Percentiles rank a stretch among this genome's conserved stretches.
These are phyloP conservation scores for Ormyrus thymus DNA, from an alignment of 2,888 invertebrate species.

Conservation along the genomic window DNA sequence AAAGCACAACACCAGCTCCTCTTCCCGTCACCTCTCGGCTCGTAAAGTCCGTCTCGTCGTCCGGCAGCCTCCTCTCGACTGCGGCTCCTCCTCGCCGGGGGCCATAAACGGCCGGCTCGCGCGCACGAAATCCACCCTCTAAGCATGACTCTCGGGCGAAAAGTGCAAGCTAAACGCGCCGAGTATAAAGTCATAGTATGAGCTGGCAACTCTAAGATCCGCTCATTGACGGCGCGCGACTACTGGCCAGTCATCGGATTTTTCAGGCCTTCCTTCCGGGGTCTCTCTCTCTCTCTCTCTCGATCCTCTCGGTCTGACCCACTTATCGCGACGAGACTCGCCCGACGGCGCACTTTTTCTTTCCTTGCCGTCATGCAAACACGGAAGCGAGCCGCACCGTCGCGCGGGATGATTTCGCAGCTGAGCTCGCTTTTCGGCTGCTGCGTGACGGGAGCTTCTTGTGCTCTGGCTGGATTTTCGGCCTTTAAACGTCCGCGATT, in stretches of 20 bases:
- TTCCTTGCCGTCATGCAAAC: conserved; percentile 20
- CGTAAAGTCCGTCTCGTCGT: too few species aligned
- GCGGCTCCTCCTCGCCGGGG: too few species aligned
- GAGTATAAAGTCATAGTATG: conserved; percentile 72
- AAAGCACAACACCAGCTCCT: too few species aligned
- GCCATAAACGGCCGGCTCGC: not conserved
- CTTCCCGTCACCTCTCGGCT: too few species aligned
- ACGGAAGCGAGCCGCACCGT: conserved; percentile 1
- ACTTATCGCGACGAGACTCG: conserved; percentile 12
- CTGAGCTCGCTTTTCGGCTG: too few species aligned
- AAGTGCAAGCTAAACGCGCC: conserved; percentile 70
- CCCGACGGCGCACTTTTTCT: not conserved
- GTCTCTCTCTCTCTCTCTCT: not conserved
- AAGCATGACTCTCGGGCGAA: conserved; percentile 67
- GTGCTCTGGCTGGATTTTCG: too few species aligned
- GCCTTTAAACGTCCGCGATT: too few species aligned
- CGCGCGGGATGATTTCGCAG: too few species aligned
- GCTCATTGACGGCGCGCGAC: conserved; percentile 3
- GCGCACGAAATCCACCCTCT: conserved; percentile 64
- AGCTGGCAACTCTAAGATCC: conserved; percentile 68
- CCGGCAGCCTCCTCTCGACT: too few species aligned
- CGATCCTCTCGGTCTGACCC: conserved; percentile 9
- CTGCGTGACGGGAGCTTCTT: too few species aligned
- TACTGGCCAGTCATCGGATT: conserved; percentile 47
- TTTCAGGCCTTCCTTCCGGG: conserved; percentile 44